Evolutionary conservation across 2,888 invertebrate species (phyloP), one percentile per base, ranked within the genome.

Genomic region (Lithophane semibrunnea): DNA sequence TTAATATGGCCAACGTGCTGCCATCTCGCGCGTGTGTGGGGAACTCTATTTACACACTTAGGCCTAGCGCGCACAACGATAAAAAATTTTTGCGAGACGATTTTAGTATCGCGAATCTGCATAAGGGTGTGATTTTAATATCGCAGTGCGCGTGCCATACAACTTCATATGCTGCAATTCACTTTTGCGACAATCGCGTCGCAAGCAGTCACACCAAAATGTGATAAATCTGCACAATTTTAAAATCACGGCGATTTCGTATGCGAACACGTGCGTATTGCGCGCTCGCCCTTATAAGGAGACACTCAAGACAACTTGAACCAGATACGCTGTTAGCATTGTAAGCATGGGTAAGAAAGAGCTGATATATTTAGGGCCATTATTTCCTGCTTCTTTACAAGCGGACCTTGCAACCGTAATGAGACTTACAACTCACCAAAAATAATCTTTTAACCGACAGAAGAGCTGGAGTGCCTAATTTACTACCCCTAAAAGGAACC

Each of bases 1-100:
- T 82, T 82, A 81, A 81, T 81, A 78, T 63, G 13, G 44, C 42
- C 65, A 52, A 66, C 83, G 69, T 82, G 73, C 61, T 73, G 69
- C 78, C 78, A 81, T 82, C 73, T 78, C 68, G 37, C 44, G 44
- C 68, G 49, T 70, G 60, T 73, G 44, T 63, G 73, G 54, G 77
- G 72, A 61, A 78, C 78, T 78, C 54, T 66, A 78, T 81, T 69
- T 65, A 65, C 82, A 82, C 47, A 56, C 68, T 67, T 52, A 9
- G 52, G 52, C 8, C 3, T n/a, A n/a, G 12, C n/a, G 12, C 56
- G 12, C 56, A n/a, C 4, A n/a, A n/a, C n/a, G n/a, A n/a, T 54
- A n/a, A n/a, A n/a, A n/a, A n/a, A n/a, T n/a, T n/a, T 56, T 56
- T 56, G n/a, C 12, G 12, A 56, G 12, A 56, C 56, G 56, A 5